Percentiles rank a stretch among this genome's conserved stretches.
Evolutionary conservation across 2,113 vertebrate species (phyloP).

Genomic region (Protobothrops mucrosquamatus): DNA sequence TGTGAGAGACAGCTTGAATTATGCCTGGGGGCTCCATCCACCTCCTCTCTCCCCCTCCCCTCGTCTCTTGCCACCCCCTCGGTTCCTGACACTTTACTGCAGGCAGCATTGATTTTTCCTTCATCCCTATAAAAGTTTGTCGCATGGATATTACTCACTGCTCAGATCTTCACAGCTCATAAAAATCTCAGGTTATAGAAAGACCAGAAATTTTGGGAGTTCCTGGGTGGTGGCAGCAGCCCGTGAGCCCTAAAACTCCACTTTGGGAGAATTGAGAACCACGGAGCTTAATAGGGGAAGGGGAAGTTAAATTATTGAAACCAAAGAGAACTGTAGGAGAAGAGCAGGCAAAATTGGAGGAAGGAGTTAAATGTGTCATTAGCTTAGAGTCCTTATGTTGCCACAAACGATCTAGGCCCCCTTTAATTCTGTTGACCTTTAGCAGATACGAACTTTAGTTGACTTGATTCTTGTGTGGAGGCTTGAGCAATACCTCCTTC

Average conservation of each 20-base stretch:
- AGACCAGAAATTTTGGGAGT: constrained; percentile 9
- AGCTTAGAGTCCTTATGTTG: background rate
- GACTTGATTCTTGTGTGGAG: background rate
- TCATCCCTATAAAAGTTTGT: constrained; percentile 61
- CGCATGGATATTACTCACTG: constrained; percentile 60
- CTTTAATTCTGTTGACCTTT: background rate
- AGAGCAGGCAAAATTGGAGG: background rate
- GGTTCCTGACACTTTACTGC: constrained; percentile 55
- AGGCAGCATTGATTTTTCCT: constrained; percentile 68
- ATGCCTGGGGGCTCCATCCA: constrained; percentile 38
- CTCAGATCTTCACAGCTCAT: constrained; percentile 55
- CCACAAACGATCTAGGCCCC: background rate
- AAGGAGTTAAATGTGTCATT: background rate
- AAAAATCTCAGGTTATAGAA: constrained; percentile 46
- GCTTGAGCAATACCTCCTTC: background rate
- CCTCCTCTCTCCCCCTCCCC: constrained; percentile 19
- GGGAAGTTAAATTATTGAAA: background rate
- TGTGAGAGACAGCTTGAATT: constrained; percentile 51
- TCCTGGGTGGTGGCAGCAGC: constrained; percentile 8
- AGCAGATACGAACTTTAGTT: background rate
- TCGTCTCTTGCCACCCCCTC: constrained; percentile 16
- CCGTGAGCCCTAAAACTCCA: background rate
- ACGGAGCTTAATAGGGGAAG: background rate
- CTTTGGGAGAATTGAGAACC: background rate
- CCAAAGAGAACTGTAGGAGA: background rate